phyloP scores from a whole-genome alignment of 2,888 invertebrate species.

The Elysia crispata region DNA sequence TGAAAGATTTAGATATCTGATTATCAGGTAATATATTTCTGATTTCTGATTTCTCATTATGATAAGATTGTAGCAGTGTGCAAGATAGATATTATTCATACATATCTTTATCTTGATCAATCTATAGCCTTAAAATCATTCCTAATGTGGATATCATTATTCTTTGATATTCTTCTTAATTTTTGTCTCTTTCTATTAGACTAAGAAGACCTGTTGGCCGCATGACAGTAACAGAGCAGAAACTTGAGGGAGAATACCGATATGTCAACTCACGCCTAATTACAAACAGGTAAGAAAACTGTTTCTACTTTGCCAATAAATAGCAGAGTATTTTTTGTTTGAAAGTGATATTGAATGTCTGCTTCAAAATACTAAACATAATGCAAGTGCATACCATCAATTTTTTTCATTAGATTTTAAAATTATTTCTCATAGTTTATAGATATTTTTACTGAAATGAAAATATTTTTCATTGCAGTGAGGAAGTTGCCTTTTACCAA shows the following conservation, averaged over 20 bases:
- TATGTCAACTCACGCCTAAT: conserved; percentile 97
- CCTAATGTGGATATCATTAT: too few relatives aligned
- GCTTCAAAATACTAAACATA: background rate
- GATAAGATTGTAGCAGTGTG: too few relatives aligned
- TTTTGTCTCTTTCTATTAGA: conserved; percentile 72
- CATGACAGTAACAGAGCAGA: conserved; percentile 95
- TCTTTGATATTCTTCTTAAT: background rate
- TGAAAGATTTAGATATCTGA: background rate
- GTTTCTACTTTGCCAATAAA: too few relatives aligned
- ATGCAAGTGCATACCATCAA: background rate
- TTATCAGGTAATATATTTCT: background rate
- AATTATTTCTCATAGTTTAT: background rate
- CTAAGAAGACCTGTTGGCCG: conserved; percentile 91
- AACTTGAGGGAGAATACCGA: conserved; percentile 98
- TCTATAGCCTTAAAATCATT: too few relatives aligned
- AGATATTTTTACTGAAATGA: background rate
- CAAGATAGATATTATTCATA: too few relatives aligned
- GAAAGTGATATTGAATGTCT: background rate
- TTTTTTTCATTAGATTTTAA: background rate
- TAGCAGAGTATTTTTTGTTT: too few relatives aligned
- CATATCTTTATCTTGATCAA: too few relatives aligned
- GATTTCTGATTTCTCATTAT: background rate
- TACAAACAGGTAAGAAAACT: conserved; percentile 79
- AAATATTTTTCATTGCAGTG: conserved; percentile 79
- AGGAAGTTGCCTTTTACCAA: conserved; percentile 88